Base-by-base conservation (phyloP, 2,113 vertebrate genomes). In the Parotia lawesii region DNA sequence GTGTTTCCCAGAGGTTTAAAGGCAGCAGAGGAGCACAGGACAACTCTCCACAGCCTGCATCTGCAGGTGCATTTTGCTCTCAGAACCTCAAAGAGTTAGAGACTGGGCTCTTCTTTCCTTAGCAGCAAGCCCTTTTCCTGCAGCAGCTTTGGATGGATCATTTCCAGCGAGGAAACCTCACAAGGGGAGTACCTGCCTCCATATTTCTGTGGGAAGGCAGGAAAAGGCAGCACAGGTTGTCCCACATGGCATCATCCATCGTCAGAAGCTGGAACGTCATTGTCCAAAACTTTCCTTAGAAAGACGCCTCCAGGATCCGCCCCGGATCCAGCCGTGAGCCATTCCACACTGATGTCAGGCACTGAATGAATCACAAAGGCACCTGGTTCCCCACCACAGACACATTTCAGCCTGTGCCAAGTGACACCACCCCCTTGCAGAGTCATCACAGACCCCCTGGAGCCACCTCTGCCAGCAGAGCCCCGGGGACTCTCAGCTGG, bases 111-210 rank as follows among this genome's bases (percentile, higher is more conserved):
- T 37, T 57, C 31, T 44, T 57, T 27, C 50, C 62, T 40, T 37
- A 33, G 15, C 24, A 70, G 20, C 20, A 16, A 87, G 18, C 11
- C n/a, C 27, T 56, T 62, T 33, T 16, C 60, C 80, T 9, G 57
- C 48, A 48, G 65, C 50, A 78, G 57, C 66, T 60, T 40, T 56
- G 38, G 33, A 16, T 8, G 5, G 35, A 22, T 29, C 11, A 8
- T 60, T 88, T 33, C 60, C 51, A 48, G 24, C 0, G 9, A 57
- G 75, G 47, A 76, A 77, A 27, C 24, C 71, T 83, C 15, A 1
- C 12, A 0, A 2, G 57, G 57, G 78, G 29, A 71, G 22, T 11
- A 20, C 51, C 28, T 8, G 14, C 15, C n/a, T 23, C n/a, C 11
- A 0, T 3, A 0, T 1, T n/a, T 38, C 56, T 16, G 58, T 12